Base-by-base conservation (phyloP, 2,113 vertebrate species). In the Myanophis thanlyinensis region DNA sequence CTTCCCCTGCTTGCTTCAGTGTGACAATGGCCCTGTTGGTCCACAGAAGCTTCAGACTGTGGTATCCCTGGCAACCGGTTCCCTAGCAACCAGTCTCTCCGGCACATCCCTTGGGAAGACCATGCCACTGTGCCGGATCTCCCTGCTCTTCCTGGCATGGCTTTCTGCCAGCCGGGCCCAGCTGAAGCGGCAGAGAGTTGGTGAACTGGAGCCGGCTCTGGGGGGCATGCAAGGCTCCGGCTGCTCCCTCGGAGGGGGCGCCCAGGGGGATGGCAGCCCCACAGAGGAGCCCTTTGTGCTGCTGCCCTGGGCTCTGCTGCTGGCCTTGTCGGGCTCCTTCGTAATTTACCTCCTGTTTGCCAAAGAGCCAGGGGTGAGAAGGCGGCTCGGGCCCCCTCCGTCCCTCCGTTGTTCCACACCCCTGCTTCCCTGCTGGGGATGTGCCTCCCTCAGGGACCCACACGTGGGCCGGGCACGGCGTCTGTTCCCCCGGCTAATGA, bases 191-290 rank as follows among this genome's bases (percentile, higher is more conserved):
- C 84, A 67, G 47, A 49, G 92, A 25, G 46, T 87, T 2, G 13
- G 53, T 6, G 47, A 49, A 4, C 18, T 12, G 53, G 23, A 3
- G 44, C 92, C 6, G 7, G 52, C 2, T 12, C 53, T 1, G n/a
- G 4, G 5, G 23, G 47, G 1, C 2, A 6, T 2, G 47, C 80
- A 0, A 5, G 23, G 10, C 2, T 18, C 5, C 0, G 22, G 23
- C 3, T 35, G 54, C 47, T 5, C n/a, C n/a, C 9, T 20, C 1
- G 44, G 30, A 7, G 1, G 1, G 0, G n/a, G 46, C 10, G 0
- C 20, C 5, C 1, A 23, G 23, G n/a, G 13, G 0, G 1, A 0
- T 0, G 46, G 12, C 10, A 0, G 2, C 23, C 0, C 2, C 23
- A 0, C 15, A 1, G 35, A 47, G 2, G 62, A 40, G 1, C 47